Evolutionary conservation across 2,888 invertebrate species (phyloP), one percentile per base, ranked within the genome.

Genomic region (Scelioninae gen. 1): DNA sequence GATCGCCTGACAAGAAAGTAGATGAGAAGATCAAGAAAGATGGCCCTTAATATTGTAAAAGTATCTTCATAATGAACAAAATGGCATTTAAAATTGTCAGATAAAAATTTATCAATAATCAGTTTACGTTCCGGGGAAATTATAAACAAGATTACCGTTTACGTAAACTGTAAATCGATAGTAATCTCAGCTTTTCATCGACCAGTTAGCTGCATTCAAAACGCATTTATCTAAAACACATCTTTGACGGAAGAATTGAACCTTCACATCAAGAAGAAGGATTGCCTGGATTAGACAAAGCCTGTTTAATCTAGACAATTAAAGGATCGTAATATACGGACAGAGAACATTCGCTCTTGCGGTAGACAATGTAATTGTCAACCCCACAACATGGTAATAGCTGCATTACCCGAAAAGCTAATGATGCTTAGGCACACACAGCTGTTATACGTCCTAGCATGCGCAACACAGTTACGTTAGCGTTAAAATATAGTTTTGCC

Each of bases 321-420:
- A 71, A 78, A 78, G 72, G 78, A 51, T 72, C 78, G 65, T 78
- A 78, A 78, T 78, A 78, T 78, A 78, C 71, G 78, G 78, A 78
- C 71, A 47, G 63, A 53, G 71, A 78, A 72, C 78, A 65, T 58
- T 63, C 71, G 71, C 65, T 72, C 43, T 65, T 78, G 78, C 34
- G 78, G 78, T 65, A 78, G 78, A 78, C 78, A 78, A 71, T 78
- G 78, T 71, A 78, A 78, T 78, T 78, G 78, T 78, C 78, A 78
- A 78, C 56, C 65, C 78, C 78, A 51, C 69, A 78, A 78, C 78
- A 78, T 58, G 78, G 63, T 78, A 69, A 78, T 71, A 78, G 77
- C 77, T 55, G 68, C 65, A 79, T 72, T 78, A 78, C 71, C 71
- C 65, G 71, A 71, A 78, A 77, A 78, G 78, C 78, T 78, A 78